Evolutionary conservation across 2,797 vertebrate genomes (phyloP).

Genomic region (Malurus splendens): DNA sequence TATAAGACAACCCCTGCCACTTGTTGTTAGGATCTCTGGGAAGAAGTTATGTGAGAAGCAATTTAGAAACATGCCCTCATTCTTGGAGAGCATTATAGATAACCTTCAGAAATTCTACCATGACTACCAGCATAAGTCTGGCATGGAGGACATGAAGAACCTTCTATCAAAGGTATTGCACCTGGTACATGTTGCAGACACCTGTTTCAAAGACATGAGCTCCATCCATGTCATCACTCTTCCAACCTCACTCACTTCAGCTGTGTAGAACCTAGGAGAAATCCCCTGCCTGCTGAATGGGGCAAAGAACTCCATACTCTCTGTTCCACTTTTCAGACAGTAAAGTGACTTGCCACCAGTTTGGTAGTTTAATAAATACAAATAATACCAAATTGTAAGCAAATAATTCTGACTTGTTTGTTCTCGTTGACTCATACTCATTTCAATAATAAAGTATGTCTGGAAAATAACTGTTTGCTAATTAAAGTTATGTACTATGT

Average conservation of each 20-base stretch:
- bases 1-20: not conserved
- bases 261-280: not conserved
- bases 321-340: not conserved
- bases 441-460: not conserved
- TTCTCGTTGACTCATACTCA: not conserved
- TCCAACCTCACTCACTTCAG: not conserved
- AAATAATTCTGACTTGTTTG: not conserved
- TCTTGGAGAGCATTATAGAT: not conserved
- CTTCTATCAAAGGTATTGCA: not conserved
- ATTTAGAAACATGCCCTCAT: not conserved
- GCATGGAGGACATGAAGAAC: not conserved
- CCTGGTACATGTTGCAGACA: rapidly evolving
- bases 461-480: conserved; percentile 2
- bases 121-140: not conserved
- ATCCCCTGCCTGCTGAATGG: not conserved
- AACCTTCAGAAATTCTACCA: not conserved
- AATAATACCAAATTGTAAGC: not conserved
- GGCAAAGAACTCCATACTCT: not conserved
- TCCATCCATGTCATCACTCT: not conserved
- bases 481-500: not conserved
- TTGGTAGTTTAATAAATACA: not conserved
- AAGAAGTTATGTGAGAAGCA: not conserved
- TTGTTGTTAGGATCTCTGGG: not conserved
- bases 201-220: not conserved
- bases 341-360: not conserved